Base-by-base conservation (phyloP, 2,888 invertebrate species). In the Rhogogaster chlorosoma region DNA sequence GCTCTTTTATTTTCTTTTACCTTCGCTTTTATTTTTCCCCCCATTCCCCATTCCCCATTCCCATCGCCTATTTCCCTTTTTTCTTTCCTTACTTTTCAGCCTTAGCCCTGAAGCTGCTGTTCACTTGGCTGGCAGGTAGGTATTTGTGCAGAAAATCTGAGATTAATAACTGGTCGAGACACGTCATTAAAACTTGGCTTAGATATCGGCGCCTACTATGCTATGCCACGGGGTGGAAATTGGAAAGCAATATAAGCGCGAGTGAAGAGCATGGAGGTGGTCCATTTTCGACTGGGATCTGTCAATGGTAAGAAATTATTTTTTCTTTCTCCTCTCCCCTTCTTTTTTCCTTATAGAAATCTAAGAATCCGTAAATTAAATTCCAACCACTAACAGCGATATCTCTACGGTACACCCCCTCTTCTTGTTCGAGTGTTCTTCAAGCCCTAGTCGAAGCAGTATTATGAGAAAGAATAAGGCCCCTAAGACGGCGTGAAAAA, bases 101-200 rank as follows among this genome's bases (percentile, higher is more conserved):
- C 4, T 29, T 32, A 29, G 70, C 36, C 26, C 2, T 12, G 70
- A 22, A 29, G 70, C 9, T 22, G 42, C 15, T 26, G 75, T 10
- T 49, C 45, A 38, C 70, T 38, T 32, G 32, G 64, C 64, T 12
- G 67, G 18, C 26, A 12, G 42, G 70, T 10, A 38, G 12, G 45
- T 36, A 57, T 18, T 53, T 49, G 53, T 15, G 78, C n/a, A 78
- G 9, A n/a, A 26, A 32, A 64, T 22, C 42, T 42, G 67, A 61
- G 49, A 77, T 84, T 84, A 77, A 77, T 84, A 84, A 84, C 77
- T 45, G 84, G 75, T 10, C 29, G 45, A 32, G 84, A 84, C 84
- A 77, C 42, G 84, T 78, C 84, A 64, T 84, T 84, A 77, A 84
- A 84, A 84, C 84, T 84, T 84, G 71, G 67, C 32, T 61, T 42